phyloP scores from a whole-genome alignment of 2,888 invertebrate genomes.

The Philonicus albiceps region DNA sequence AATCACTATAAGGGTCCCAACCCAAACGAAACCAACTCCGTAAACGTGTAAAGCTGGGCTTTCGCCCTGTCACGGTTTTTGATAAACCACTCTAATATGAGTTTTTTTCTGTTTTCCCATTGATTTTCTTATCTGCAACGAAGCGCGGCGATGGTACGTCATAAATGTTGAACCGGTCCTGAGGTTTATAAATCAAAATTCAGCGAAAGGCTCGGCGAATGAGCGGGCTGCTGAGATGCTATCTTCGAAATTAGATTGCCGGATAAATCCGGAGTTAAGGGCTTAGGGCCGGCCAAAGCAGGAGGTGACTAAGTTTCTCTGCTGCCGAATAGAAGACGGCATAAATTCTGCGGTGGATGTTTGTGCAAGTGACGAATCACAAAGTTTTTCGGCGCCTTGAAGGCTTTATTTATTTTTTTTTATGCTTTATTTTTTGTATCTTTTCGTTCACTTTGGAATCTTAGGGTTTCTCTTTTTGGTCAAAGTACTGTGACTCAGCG shows the following conservation, averaged over 20 bases:
- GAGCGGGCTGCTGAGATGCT: not conserved
- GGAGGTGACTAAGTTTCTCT: constrained; percentile 9
- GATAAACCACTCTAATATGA: constrained; percentile 28
- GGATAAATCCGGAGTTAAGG: constrained; percentile 12
- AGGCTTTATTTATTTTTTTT: not conserved
- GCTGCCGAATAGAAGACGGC: not conserved
- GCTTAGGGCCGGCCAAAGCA: not conserved
- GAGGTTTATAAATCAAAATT: constrained; percentile 14
- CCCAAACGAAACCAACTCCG: not conserved
- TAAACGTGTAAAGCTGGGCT: not conserved
- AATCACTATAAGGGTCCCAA: not conserved
- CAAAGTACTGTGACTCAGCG: not conserved
- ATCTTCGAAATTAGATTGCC: constrained; percentile 6
- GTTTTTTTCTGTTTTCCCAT: constrained; percentile 2
- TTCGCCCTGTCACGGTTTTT: constrained; percentile 3
- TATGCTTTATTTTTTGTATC: not conserved
- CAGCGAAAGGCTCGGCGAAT: not conserved
- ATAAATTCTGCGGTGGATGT: not conserved
- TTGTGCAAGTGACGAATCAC: constrained; percentile 8
- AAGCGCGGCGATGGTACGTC: not conserved
- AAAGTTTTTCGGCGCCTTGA: constrained; percentile 11
- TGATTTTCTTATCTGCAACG: not conserved
- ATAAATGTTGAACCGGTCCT: not conserved
- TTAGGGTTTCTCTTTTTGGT: not conserved
- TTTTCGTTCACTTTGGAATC: not conserved